These are phyloP conservation scores for Coelopa pilipes DNA, from an alignment of 2,888 invertebrate species.

Conservation along the genomic window DNA sequence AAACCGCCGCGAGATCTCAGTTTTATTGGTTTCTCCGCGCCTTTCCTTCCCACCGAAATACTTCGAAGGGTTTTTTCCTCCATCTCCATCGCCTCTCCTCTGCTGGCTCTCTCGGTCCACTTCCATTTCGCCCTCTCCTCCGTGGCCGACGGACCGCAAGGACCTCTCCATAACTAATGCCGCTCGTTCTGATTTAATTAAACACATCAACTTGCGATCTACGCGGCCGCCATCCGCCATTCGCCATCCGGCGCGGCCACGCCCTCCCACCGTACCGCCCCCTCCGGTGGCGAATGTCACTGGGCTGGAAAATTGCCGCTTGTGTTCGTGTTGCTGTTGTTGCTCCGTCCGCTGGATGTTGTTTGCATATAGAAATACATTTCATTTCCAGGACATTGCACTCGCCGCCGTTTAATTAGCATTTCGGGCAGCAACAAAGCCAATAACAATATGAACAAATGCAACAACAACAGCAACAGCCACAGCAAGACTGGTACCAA, in stretches of 20 bases:
- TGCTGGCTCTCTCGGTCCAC: no score
- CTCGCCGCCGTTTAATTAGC: conserved; percentile 21
- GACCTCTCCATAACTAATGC: not conserved
- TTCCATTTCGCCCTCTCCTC: no score
- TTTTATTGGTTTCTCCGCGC: no score
- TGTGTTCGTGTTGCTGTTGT: not conserved
- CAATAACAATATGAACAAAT: no score
- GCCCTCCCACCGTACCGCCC: not conserved
- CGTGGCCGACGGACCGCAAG: no score
- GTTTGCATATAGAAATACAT: conserved; percentile 6
- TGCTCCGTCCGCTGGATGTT: not conserved
- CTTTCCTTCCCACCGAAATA: no score
- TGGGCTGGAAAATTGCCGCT: conserved; percentile 1
- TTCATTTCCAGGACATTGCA: conserved; percentile 29
- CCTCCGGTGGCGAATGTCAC: not conserved
- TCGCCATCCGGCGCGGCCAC: not conserved
- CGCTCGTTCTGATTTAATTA: conserved; percentile 3
- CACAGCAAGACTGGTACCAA: no score
- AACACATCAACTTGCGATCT: not conserved
- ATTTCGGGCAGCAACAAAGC: not conserved
- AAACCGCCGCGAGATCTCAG: no score
- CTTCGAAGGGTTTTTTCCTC: no score
- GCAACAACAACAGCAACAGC: no score
- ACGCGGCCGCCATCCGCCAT: not conserved
- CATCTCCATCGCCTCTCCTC: no score